A percentile compares a stretch with the other conserved stretches of the same genome.
These are phyloP conservation scores for Drosophila lowei DNA, from an alignment of 1,140 invertebrate genomes.

Conservation along the genomic window DNA sequence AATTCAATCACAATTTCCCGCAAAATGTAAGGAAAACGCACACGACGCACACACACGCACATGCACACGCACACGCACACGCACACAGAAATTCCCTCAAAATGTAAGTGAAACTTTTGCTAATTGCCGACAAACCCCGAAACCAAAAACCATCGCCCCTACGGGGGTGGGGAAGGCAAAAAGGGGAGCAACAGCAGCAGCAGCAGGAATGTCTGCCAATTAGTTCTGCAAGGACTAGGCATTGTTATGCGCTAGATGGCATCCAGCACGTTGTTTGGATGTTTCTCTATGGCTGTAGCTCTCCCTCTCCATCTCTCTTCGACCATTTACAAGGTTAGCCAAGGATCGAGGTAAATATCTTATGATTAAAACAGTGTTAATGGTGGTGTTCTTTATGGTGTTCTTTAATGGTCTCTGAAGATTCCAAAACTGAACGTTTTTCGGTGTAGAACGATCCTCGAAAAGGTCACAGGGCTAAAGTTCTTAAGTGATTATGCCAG, in stretches of 20 bases:
- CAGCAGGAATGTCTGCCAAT: conserved; percentile 42
- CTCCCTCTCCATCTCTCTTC: not conserved
- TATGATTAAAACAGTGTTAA: too few relatives aligned
- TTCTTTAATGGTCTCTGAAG: too few relatives aligned
- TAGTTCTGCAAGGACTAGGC: conserved; percentile 28
- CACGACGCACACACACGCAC: not conserved
- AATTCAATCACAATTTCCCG: too few relatives aligned
- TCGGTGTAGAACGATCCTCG: too few relatives aligned
- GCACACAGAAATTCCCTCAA: not conserved
- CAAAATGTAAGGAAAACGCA: conserved; percentile 9
- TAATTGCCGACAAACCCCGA: not conserved
- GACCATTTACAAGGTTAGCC: too few relatives aligned
- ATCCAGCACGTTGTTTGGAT: conserved; percentile 2
- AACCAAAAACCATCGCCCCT: not conserved
- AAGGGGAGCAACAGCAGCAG: not conserved
- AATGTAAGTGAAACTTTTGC: conserved; percentile 3
- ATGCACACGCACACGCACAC: too few relatives aligned
- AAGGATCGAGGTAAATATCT: too few relatives aligned
- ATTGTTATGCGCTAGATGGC: conserved; percentile 42
- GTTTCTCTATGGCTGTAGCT: conserved; percentile 15
- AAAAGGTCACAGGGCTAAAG: too few relatives aligned
- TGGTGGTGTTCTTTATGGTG: too few relatives aligned
- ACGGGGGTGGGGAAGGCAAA: not conserved
- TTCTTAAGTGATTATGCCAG: too few relatives aligned
- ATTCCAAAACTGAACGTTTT: not conserved